These are phyloP conservation scores for Coelogynopora nodosa DNA, from an alignment of 2,888 invertebrate species.

Conservation along the genomic window DNA sequence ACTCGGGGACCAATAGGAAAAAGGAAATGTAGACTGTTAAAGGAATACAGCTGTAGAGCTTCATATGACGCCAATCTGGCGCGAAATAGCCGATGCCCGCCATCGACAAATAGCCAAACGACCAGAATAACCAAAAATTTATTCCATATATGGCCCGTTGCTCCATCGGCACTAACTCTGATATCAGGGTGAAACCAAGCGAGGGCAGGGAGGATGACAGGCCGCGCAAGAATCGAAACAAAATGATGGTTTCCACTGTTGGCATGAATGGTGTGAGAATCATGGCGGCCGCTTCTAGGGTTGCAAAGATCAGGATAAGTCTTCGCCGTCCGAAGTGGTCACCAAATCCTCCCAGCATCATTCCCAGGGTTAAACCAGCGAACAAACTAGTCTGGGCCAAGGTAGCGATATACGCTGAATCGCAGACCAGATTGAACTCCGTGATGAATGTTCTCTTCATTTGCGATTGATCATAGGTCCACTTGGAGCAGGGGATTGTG, in stretches of 20 bases:
- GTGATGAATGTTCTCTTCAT: constrained; percentile 38
- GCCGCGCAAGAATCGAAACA: constrained; percentile 33
- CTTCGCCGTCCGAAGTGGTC: constrained; percentile 38
- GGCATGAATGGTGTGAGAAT: constrained; percentile 22
- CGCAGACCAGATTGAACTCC: constrained; percentile 41
- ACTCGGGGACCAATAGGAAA: constrained; percentile 39
- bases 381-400: neutral
- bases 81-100: neutral
- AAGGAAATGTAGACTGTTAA: constrained; percentile 3
- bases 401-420: neutral
- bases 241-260: constrained; percentile 24
- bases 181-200: constrained; percentile 5
- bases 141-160: constrained; percentile 33
- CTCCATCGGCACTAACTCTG: constrained; percentile 22
- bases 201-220: neutral
- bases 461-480: constrained; percentile 26
- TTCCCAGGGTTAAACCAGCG: constrained; percentile 35
- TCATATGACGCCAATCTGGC: constrained; percentile 29
- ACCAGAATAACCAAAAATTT: constrained; percentile 38
- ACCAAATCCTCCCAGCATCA: constrained; percentile 1
- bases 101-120: constrained; percentile 33
- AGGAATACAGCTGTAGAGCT: neutral
- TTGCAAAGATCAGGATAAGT: constrained; percentile 35
- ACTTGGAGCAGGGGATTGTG: neutral
- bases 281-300: neutral